Base-by-base conservation (phyloP, 2,888 invertebrate genomes). In the Latrodectus elegans region DNA sequence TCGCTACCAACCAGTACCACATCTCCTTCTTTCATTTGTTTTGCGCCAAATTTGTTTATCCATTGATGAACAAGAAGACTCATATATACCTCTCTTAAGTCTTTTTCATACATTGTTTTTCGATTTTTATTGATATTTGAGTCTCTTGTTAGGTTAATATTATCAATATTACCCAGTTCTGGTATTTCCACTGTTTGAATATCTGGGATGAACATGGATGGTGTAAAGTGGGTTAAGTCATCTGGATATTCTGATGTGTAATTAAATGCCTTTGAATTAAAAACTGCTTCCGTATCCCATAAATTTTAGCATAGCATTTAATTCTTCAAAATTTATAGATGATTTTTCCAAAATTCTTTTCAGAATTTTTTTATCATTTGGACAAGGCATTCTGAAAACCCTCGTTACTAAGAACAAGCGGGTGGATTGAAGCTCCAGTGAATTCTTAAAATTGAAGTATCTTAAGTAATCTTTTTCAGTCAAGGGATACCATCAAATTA, bases 261-360 rank as follows among this genome's bases (percentile, higher is more conserved):
- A 22, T 91, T 92, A n/a, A 92, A 84, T n/a, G 92, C 92, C 84
- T 92, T 89, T 1, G 91, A 90, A 89, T 92, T 92, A 12, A 92
- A 74, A 0, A 90, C 89, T 1, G 90, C 89, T 60, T 90, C 89
- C 0, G 86, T 71, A 84, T 92, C 92, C 65, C 91, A 90, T 8
- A 91, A 71, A 0, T n/a, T n/a, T n/a, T n/a, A n/a, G n/a, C n/a
- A 91, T 79, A 0, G 91, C 92, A 73, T 38, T 38, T 38, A 2
- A 38, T 38, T 38, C 38, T 38, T 38, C n/a, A n/a, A 64, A 64
- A 64, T 14, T 15, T 15, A 9, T 15, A 4, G 38, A 38, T 8
- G 8, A 2, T 38, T 4, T 38, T 38, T 8, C 4, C 38, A 38
- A 22, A 22, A 22, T 22, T 22, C 22, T 22, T 22, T 22, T 22